Evolutionary conservation across 2,113 vertebrate species (phyloP).

Genomic region (Pycnonotus jocosus): DNA sequence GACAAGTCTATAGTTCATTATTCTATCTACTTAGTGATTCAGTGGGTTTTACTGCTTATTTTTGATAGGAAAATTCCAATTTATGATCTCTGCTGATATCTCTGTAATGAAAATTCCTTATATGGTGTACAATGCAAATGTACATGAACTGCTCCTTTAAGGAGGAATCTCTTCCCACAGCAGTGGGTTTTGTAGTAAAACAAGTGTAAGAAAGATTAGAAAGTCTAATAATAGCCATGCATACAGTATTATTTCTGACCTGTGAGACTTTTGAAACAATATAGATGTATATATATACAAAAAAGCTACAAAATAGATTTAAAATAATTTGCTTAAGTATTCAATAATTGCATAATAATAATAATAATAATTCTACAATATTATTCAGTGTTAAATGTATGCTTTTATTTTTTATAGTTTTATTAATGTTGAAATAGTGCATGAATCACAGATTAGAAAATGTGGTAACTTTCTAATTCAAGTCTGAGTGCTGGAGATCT

Average conservation of each 20-base stretch:
- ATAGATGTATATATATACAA: not conserved
- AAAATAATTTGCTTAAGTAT: not conserved
- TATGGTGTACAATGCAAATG: not conserved
- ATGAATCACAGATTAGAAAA: not conserved
- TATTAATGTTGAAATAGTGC: not conserved
- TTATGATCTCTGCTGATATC: not conserved
- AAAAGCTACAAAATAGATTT: not conserved
- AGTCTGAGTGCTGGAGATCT: not conserved
- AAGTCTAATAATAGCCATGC: not conserved
- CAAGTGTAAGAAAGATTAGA: not conserved
- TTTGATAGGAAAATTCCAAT: not conserved
- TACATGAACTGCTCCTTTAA: not conserved
- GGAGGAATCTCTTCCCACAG: not conserved
- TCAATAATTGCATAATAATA: not conserved
- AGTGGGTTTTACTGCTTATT: not conserved
- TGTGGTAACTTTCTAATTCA: not conserved
- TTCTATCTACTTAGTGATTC: not conserved
- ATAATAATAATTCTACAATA: not conserved
- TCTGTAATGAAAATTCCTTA: not conserved
- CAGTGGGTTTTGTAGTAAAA: not conserved
- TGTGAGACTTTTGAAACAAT: not conserved
- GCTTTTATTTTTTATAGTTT: not conserved
- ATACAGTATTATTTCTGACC: not conserved
- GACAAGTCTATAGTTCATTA: not conserved
- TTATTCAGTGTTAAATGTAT: not conserved